Conservation (phyloP, 2,797 vertebrate genomes). For the Odontamblyopus rebecca region DNA sequence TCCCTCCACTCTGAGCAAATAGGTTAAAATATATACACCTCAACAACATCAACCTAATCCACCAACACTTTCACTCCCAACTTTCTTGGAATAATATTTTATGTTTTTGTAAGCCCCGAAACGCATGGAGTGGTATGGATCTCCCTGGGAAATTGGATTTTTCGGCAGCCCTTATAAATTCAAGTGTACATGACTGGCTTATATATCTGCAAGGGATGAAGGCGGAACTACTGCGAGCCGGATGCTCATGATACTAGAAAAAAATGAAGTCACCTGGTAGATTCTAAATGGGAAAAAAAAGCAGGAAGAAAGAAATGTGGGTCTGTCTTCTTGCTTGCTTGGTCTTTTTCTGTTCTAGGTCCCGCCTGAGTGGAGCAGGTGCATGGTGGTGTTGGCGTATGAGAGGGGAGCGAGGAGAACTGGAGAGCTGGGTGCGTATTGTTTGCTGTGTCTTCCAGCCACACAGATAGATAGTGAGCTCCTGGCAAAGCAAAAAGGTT, state of each 20-base stretch:
- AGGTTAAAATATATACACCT: constrained; percentile 9
- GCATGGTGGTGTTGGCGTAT: constrained; percentile 45
- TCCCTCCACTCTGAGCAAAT: constrained; percentile 3
- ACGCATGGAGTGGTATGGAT: constrained; percentile 47
- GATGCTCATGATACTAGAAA: constrained; percentile 19
- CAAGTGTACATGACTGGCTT: constrained; percentile 63
- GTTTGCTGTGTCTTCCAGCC: constrained; percentile 56
- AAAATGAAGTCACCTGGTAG: constrained; percentile 33
- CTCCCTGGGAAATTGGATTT: constrained; percentile 60
- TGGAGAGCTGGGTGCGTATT: constrained; percentile 31
- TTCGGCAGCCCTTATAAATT: constrained; percentile 56
- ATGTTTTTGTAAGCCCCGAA: constrained; percentile 59
- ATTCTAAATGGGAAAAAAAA: constrained; percentile 27
- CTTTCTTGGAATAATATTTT: constrained; percentile 57
- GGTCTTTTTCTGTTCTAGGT: constrained; percentile 44
- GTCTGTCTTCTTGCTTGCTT: constrained; percentile 15
- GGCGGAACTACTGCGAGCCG: constrained; percentile 25
- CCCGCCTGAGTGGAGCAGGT: constrained; percentile 52
- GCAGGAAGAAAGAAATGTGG: constrained; percentile 34
- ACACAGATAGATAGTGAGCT: constrained; percentile 54
- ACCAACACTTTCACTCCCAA: constrained; percentile 41
- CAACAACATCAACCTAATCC: constrained; percentile 50
- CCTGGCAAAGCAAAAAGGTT: constrained; percentile 49
- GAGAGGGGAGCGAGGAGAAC: constrained; percentile 27
- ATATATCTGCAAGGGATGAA: constrained; percentile 42